Base-by-base conservation (phyloP, 1,140 invertebrate genomes). In the Philotrypesis tridentata region DNA sequence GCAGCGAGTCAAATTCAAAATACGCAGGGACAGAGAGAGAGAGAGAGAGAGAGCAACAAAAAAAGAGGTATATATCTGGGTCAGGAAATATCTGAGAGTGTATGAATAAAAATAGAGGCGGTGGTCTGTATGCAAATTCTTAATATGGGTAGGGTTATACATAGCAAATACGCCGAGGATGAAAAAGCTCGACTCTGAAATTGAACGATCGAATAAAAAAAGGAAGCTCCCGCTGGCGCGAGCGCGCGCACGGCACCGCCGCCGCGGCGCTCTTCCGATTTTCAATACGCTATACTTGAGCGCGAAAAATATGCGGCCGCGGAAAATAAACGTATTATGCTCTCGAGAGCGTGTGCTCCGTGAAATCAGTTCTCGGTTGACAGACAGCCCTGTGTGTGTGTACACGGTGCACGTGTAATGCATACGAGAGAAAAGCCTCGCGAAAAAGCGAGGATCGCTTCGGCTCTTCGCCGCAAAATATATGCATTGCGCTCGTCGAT, bases 81-180 rank as follows among this genome's bases (percentile, higher is more conserved):
- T 60, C 60, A 55, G 80, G 61, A 61, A 27, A 72, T 76, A 81
- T 82, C 68, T 80, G 79, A 68, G 61, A 86, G 83, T 82, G 85
- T 86, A 85, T 82, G 83, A 86, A 86, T 86, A 82, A 85, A 82
- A 87, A 85, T 86, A 86, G 83, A 68, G 12, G 14, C 14, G 73
- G 37, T 33, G 82, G 77, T 33, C 79, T 84, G 85, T 84, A 85
- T 84, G 65, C 71, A 77, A 86, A 83, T 84, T 33, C 29, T 33
- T 31, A 25, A 61, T 60, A 68, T 21, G 68, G 25, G 68, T 68
- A 37, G 48, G 48, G 40, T 23, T 14, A 55, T 55, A 55, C 48
- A 55, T 55, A 55, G 48, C 48, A 55, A 55, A 55, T 55, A 68
- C 61, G 67, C 61, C 43, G 48, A 55, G 48, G 48, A 55, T 55